Evolutionary conservation across 1,140 invertebrate genomes (phyloP).

Genomic region (Drosophila quadrilineata): DNA sequence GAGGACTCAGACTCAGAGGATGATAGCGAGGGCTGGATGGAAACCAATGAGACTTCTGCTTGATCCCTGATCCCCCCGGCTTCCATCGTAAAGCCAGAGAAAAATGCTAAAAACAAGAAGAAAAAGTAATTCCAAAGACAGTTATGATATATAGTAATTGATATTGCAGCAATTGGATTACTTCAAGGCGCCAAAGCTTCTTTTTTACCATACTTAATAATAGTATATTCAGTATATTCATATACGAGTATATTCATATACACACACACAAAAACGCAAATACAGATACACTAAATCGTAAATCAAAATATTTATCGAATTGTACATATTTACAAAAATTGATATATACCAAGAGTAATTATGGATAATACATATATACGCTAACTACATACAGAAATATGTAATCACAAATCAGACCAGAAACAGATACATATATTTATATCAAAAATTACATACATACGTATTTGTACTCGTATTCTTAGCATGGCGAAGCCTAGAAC

Average conservation of each 20-base stretch:
- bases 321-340: constrained; percentile 56
- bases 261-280: no score
- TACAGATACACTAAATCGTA: constrained; percentile 51
- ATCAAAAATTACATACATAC: constrained; percentile 13
- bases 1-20: constrained; percentile 88
- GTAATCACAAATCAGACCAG: constrained; percentile 2
- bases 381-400: no score
- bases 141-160: constrained; percentile 30
- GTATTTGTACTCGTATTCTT: constrained; percentile 21
- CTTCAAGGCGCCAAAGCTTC: constrained; percentile 71
- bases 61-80: constrained; percentile 81
- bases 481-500: constrained; percentile 38
- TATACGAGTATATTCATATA: constrained; percentile 41
- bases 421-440: constrained; percentile 6
- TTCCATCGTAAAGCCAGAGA: constrained; percentile 66
- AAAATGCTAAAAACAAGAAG: constrained; percentile 73
- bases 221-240: constrained; percentile 45
- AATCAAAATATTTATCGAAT: constrained; percentile 47
- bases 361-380: constrained; percentile 26
- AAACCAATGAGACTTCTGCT: constrained; percentile 83
- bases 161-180: constrained; percentile 59
- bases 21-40: constrained; percentile 83
- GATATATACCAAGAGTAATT: constrained; percentile 32
- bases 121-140: constrained; percentile 77
- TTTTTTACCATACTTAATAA: constrained; percentile 52